Conservation (phyloP, 2,113 vertebrate genomes). For the Merops nubicus region DNA sequence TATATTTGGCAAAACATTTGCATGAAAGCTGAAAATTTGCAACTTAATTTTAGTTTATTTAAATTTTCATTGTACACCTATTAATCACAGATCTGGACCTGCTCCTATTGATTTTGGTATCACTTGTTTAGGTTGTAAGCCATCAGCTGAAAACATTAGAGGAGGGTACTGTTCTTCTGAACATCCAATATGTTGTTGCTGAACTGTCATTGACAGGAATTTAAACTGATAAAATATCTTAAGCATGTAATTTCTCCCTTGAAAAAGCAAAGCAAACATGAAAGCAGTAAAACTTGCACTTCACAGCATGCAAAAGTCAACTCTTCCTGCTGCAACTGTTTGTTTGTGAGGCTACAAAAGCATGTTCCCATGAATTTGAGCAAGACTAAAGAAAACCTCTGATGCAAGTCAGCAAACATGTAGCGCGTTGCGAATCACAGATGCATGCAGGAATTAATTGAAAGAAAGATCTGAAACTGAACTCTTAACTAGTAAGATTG, state of each 20-base stretch:
- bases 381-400: neutral
- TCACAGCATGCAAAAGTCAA: conserved; percentile 42
- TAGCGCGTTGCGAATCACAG: conserved; percentile 23
- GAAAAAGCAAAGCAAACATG: conserved; percentile 3
- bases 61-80: neutral
- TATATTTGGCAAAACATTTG: conserved; percentile 54
- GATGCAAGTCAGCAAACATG: conserved; percentile 67
- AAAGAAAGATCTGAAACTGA: conserved; percentile 40
- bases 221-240: neutral
- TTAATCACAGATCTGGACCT: neutral
- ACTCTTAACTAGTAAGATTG: neutral
- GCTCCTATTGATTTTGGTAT: neutral
- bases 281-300: conserved; percentile 22
- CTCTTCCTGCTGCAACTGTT: conserved; percentile 46
- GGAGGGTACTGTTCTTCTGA: neutral
- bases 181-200: neutral
- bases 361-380: conserved; percentile 44
- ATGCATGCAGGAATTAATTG: neutral
- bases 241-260: conserved; percentile 16
- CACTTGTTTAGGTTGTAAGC: neutral
- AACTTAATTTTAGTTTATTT: conserved; percentile 14
- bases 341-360: conserved; percentile 56
- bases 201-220: neutral
- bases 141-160: neutral
- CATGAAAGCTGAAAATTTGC: conserved; percentile 41